These are phyloP conservation scores for Campoplex nolae DNA, from an alignment of 2,888 invertebrate species.

Conservation along the genomic window DNA sequence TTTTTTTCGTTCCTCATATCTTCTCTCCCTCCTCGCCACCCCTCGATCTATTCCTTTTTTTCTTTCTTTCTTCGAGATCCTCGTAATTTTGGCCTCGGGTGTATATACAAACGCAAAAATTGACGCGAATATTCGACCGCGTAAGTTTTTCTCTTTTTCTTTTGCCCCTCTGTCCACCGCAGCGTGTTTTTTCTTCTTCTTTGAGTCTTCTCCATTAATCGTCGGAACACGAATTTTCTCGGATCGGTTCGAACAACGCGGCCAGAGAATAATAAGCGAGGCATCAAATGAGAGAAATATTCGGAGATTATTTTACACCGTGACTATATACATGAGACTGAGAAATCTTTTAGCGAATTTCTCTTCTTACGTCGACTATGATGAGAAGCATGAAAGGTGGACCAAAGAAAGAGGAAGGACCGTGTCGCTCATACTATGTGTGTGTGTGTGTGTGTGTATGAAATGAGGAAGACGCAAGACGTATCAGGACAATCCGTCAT, in stretches of 20 bases:
- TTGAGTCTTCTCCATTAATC: conserved; percentile 50
- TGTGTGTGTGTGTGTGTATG: conserved; percentile 24
- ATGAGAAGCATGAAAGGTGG: conserved; percentile 29
- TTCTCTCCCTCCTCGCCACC: conserved; percentile 5
- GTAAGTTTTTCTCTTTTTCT: conserved; percentile 40
- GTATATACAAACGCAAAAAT: conserved; percentile 51
- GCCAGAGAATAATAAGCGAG: not conserved
- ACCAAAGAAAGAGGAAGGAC: conserved; percentile 56
- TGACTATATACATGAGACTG: conserved; percentile 11
- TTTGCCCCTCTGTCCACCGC: not conserved
- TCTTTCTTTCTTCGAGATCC: conserved; percentile 31
- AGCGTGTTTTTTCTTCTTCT: conserved; percentile 14
- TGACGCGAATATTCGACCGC: conserved; percentile 21
- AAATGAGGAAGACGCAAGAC: conserved; percentile 51
- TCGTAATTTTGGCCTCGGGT: conserved; percentile 46
- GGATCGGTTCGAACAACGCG: conserved; percentile 36
- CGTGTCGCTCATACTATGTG: conserved; percentile 23
- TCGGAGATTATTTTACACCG: conserved; percentile 38
- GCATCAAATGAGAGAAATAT: conserved; percentile 1
- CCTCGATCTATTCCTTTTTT: conserved; percentile 12
- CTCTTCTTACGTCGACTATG: conserved; percentile 11
- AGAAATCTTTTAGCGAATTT: conserved; percentile 41
- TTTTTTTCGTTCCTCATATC: conserved; percentile 64
- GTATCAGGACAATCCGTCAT: conserved; percentile 80
- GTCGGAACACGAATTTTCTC: conserved; percentile 48